phyloP scores from a whole-genome alignment of 1,140 invertebrate species.

The Orchesella cincta region DNA sequence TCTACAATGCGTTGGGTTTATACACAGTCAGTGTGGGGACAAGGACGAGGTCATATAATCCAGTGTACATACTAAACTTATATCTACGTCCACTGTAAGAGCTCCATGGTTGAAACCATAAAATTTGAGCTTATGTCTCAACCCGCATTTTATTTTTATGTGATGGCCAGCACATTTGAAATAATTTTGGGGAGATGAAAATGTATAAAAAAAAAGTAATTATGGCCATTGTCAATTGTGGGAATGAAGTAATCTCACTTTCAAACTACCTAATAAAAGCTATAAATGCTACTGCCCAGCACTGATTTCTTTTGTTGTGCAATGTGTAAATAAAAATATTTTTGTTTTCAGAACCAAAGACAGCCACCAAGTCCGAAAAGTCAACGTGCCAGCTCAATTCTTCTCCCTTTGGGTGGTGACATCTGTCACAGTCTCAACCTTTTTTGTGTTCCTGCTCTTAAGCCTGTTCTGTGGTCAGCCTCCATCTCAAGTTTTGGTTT shows the following conservation, averaged over 20 bases:
- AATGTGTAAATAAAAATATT: no score
- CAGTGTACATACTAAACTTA: no score
- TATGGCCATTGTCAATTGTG: background rate
- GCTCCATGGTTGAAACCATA: no score
- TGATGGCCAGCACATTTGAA: conserved; percentile 17
- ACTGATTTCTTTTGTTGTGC: no score
- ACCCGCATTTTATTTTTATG: conserved; percentile 8
- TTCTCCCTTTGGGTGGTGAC: conserved; percentile 44
- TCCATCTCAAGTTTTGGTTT: conserved; percentile 47
- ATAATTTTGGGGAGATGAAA: background rate
- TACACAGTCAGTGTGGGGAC: no score
- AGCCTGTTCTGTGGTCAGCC: conserved; percentile 49
- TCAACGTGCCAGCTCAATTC: conserved; percentile 25
- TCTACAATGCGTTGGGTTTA: no score
- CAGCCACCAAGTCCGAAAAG: conserved; percentile 23
- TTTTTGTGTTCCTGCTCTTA: conserved; percentile 49
- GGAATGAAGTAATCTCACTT: no score
- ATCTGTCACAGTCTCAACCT: conserved; percentile 50
- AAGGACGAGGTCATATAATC: no score
- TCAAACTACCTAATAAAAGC: no score
- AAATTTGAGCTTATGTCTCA: background rate
- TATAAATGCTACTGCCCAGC: no score
- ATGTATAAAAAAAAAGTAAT: conserved; percentile 3
- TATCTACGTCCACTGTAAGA: no score
- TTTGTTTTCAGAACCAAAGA: conserved; percentile 15